phyloP scores from a whole-genome alignment of 2,113 vertebrate species.

The Crotophaga sulcirostris region DNA sequence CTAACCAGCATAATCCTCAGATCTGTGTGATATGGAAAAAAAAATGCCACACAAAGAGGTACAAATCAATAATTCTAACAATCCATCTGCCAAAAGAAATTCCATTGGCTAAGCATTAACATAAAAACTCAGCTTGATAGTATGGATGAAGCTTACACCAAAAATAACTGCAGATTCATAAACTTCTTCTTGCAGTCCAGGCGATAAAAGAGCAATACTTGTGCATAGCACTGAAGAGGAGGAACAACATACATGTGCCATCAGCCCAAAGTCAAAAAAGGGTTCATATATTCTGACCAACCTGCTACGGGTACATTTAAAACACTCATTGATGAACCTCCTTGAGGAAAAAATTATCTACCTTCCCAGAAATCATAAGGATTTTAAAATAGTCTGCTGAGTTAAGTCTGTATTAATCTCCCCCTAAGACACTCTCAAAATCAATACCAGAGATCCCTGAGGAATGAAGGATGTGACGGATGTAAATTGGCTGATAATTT shows the following conservation, averaged over 20 bases:
- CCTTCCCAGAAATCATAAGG: background rate
- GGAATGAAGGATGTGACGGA: background rate
- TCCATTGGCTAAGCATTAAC: background rate
- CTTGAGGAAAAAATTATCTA: background rate
- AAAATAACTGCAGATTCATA: conserved; percentile 6
- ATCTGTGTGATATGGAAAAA: background rate
- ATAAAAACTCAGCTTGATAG: background rate
- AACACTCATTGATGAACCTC: background rate
- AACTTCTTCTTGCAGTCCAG: background rate
- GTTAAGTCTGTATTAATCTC: background rate
- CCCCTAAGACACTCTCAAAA: background rate
- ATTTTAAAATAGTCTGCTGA: background rate
- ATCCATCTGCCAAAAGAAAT: background rate
- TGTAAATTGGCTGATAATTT: background rate
- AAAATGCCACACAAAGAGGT: background rate
- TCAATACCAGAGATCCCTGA: background rate
- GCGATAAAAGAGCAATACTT: background rate
- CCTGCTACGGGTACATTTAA: background rate
- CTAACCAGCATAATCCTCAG: background rate
- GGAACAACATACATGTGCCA: background rate
- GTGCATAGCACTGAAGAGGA: background rate
- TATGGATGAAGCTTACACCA: background rate
- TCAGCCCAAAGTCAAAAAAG: background rate
- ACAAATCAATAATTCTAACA: background rate
- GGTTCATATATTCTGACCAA: background rate